Evolutionary conservation across 1,140 invertebrate genomes (phyloP).

Genomic region (Drosophila takahashii): DNA sequence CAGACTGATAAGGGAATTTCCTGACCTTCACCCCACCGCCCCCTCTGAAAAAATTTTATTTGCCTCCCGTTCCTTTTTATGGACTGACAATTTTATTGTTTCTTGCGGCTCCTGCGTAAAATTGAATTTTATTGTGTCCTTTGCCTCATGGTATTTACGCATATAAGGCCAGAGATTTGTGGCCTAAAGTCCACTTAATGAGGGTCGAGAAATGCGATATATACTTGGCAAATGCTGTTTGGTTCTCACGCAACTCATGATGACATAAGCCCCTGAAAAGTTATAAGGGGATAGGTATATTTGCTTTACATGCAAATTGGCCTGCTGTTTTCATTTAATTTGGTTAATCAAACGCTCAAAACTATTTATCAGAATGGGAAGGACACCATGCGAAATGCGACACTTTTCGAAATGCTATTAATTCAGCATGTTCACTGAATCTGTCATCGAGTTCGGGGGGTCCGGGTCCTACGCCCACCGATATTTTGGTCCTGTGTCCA

Average conservation of each 20-base stretch:
- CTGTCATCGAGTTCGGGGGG: not conserved
- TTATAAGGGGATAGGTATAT: not conserved
- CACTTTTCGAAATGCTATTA: conserved; percentile 52
- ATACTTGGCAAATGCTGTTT: conserved; percentile 12
- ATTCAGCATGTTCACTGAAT: conserved; percentile 64
- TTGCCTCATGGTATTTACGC: conserved; percentile 1
- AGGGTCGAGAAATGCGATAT: too few species aligned
- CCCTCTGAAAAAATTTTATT: conserved; percentile 21
- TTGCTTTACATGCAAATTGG: conserved; percentile 20
- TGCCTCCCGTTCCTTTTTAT: conserved; percentile 50
- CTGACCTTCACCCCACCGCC: conserved; percentile 8
- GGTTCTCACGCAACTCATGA: conserved; percentile 3
- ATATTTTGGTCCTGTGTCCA: conserved; percentile 19
- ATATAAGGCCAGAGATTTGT: conserved; percentile 20
- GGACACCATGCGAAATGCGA: conserved; percentile 54
- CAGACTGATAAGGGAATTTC: conserved; percentile 14
- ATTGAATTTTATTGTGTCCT: conserved; percentile 57
- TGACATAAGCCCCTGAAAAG: conserved; percentile 44
- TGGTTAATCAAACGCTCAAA: conserved; percentile 46
- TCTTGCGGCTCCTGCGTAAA: conserved; percentile 16
- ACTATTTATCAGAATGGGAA: conserved; percentile 17
- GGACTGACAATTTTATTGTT: conserved; percentile 28
- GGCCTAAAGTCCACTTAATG: conserved; percentile 4
- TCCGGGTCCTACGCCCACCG: not conserved
- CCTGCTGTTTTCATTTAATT: conserved; percentile 51